Evolutionary conservation across 2,888 invertebrate genomes (phyloP).

Genomic region (Trissoscelio sp.): DNA sequence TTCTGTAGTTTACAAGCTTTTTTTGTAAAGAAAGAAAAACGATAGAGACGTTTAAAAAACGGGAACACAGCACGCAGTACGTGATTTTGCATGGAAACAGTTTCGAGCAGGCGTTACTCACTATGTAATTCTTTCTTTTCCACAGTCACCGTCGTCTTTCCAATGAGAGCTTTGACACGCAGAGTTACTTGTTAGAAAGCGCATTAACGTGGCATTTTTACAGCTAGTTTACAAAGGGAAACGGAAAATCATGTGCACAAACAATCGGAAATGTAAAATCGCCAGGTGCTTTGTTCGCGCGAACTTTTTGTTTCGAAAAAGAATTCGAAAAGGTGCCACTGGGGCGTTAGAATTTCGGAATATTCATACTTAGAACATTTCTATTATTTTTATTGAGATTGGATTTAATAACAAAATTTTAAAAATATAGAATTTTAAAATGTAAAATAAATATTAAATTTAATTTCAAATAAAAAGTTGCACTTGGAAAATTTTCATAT

Average conservation of each 20-base stretch:
- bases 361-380: too few species aligned
- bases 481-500: too few species aligned
- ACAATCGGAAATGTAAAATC: constrained; percentile 65
- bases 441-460: too few species aligned
- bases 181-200: constrained; percentile 77
- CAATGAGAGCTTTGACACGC: constrained; percentile 83
- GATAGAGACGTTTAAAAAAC: constrained; percentile 34
- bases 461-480: too few species aligned
- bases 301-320: constrained; percentile 21
- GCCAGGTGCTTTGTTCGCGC: constrained; percentile 40
- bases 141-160: constrained; percentile 83
- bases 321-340: constrained; percentile 37
- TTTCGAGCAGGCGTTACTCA: constrained; percentile 77
- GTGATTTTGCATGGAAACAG: constrained; percentile 65
- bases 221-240: constrained; percentile 50
- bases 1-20: too few species aligned
- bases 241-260: constrained; percentile 53
- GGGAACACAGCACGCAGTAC: constrained; percentile 48
- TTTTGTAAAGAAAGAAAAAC: background rate
- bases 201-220: constrained; percentile 59
- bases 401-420: too few species aligned
- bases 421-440: too few species aligned
- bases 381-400: too few species aligned
- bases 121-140: constrained; percentile 83
- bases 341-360: background rate